A percentile compares a stretch with the other conserved stretches of the same genome.
Conservation (phyloP, 2,888 invertebrate genomes). For the Eupsilia transversa region DNA sequence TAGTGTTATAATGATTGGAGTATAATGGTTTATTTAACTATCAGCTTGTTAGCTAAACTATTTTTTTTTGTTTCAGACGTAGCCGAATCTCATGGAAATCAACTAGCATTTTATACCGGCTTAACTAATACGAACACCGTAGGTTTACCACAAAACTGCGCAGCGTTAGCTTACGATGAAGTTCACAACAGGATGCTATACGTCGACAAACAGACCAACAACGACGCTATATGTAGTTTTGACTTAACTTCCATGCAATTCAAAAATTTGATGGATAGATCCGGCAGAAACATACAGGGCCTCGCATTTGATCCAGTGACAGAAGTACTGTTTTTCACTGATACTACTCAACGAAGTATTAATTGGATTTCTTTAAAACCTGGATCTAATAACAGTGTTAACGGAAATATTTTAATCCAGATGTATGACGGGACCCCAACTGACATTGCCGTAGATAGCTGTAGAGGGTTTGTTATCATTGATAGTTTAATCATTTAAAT, state of each 20-base stretch:
- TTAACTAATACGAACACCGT: constrained; percentile 72
- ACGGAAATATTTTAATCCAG: constrained; percentile 82
- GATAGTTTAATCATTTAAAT: not conserved
- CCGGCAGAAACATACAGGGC: constrained; percentile 90
- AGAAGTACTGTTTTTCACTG: constrained; percentile 95
- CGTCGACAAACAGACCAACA: constrained; percentile 91
- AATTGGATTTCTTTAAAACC: constrained; percentile 83
- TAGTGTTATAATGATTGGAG: no score
- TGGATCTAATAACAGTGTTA: constrained; percentile 77
- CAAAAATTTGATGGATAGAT: constrained; percentile 85
- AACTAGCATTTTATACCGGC: constrained; percentile 91
- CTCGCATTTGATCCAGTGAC: constrained; percentile 94
- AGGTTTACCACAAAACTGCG: constrained; percentile 75
- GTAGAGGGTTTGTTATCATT: constrained; percentile 91
- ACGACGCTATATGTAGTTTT: constrained; percentile 92
- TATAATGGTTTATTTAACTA: not conserved
- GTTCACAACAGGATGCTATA: constrained; percentile 91
- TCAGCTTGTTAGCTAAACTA: not conserved
- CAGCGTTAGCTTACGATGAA: constrained; percentile 93
- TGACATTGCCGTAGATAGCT: constrained; percentile 94
- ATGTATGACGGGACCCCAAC: constrained; percentile 91
- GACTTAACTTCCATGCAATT: constrained; percentile 80
- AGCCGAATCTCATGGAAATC: constrained; percentile 92
- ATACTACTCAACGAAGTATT: constrained; percentile 92
- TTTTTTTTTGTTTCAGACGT: constrained; percentile 91